Evolutionary conservation across 2,113 vertebrate species (phyloP).

Genomic region (Siniperca knerii): DNA sequence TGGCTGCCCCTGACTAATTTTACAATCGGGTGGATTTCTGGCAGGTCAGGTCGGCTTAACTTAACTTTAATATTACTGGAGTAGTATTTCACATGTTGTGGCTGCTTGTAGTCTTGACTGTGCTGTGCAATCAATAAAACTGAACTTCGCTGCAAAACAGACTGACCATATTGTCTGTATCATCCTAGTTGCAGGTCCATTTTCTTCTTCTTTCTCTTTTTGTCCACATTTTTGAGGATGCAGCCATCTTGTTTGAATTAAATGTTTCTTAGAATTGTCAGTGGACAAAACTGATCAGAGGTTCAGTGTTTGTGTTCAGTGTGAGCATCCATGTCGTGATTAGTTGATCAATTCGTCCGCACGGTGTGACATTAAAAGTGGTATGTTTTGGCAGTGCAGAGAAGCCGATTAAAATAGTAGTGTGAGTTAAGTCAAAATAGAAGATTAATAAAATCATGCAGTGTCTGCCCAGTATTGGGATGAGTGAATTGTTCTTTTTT

Average conservation of each 20-base stretch:
- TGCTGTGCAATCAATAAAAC: background rate
- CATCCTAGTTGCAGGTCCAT: background rate
- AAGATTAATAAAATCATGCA: background rate
- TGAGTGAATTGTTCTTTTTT: slow-evolving; percentile 35
- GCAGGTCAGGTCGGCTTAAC: background rate
- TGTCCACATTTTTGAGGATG: background rate
- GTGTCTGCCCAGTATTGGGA: slow-evolving; percentile 5
- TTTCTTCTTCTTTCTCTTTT: background rate
- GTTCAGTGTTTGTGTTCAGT: background rate
- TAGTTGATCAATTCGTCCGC: background rate
- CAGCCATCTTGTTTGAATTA: background rate
- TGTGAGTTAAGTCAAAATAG: background rate
- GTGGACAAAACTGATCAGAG: background rate
- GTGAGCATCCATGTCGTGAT: background rate
- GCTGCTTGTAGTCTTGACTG: background rate
- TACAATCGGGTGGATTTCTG: background rate
- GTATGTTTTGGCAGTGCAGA: background rate
- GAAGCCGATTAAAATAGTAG: background rate
- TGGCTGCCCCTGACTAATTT: background rate
- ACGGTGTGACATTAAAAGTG: background rate
- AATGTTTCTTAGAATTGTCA: background rate
- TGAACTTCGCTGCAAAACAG: background rate
- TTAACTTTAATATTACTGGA: background rate
- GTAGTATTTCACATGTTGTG: background rate
- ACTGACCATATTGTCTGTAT: background rate